phyloP scores from a whole-genome alignment of 2,797 vertebrate species.

The Acomys russatus region DNA sequence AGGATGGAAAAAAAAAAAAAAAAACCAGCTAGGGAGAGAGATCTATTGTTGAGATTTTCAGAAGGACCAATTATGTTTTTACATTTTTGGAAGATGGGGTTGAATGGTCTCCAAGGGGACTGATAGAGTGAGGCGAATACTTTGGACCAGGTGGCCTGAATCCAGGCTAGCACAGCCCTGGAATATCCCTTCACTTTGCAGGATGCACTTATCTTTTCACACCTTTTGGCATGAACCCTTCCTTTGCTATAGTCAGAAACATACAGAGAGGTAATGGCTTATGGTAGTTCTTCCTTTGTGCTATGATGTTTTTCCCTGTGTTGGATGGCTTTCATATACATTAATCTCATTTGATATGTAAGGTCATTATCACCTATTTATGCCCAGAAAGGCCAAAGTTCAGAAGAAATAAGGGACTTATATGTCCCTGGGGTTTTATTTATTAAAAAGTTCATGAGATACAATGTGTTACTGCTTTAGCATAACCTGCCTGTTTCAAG shows the following conservation, averaged over 20 bases:
- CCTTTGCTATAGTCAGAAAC: not conserved
- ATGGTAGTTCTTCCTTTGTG: not conserved
- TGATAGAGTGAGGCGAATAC: not conserved
- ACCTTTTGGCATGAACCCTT: not conserved
- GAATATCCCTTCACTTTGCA: not conserved
- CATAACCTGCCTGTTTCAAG: slow-evolving; percentile 38
- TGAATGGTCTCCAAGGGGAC: not conserved
- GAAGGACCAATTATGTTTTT: not conserved
- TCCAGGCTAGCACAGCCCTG: not conserved
- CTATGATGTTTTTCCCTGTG: not conserved
- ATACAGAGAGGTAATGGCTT: not conserved
- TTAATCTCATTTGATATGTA: not conserved
- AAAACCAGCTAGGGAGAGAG: not conserved
- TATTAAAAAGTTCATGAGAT: not conserved
- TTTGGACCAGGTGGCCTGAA: not conserved
- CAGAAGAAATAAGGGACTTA: not conserved
- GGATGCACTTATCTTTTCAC: not conserved
- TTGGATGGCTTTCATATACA: not conserved
- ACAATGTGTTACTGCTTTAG: not conserved
- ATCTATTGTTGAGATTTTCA: not conserved
- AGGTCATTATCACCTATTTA: not conserved
- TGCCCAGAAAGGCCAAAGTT: not conserved
- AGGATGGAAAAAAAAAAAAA: not conserved
- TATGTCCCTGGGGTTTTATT: not conserved
- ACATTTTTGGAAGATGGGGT: not conserved